Evolutionary conservation across 1,140 invertebrate genomes (phyloP), one percentile per base, ranked within the genome.

Genomic region (Onthophagus taurus): DNA sequence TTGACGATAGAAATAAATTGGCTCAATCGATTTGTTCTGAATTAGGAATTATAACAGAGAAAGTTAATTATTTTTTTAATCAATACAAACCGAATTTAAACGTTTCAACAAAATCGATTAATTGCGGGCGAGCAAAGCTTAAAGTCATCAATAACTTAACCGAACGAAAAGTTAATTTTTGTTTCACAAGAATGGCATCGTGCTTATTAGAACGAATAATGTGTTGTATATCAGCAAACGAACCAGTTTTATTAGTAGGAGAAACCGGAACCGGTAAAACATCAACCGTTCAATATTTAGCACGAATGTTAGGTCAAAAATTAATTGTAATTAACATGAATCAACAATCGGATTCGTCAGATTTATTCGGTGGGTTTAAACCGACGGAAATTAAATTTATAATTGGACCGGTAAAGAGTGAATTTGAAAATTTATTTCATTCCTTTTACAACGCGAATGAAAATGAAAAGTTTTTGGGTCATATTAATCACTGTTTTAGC

Each of bases 251-350:
- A 6, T 67, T 99, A 4, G 92, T 97, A 1, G 97, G 97, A 34
- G 97, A 99, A 70, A 99, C 96, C 1, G 97, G 96, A 31, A 94
- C 91, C 9, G 96, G 97, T 8, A 99, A 99, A 72, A 99, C 97
- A 0, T 89, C 89, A n/a, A 81, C 85, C 0, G 76, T 99, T 20
- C 96, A 99, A 62, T 92, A 88, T 64, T 68, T 99, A 13, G 90
- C 95, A 0, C 74, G 82, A 49, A 78, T 83, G 48, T 80, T 85
- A 0, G 82, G 85, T 9, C 78, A 90, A 50, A 86, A 84, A 60
- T 68, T 99, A 9, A 72, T 88, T 29, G 93, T 98, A 0, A 87
- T 99, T n/a, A 99, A 99, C 65, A 89, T 99, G 85, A 99, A 97
- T 63, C 95, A 99, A 63, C 95, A 99, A 65, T 97, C 89, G 53